phyloP scores from a whole-genome alignment of 2,888 invertebrate genomes.

The Leucoptera coffeella region DNA sequence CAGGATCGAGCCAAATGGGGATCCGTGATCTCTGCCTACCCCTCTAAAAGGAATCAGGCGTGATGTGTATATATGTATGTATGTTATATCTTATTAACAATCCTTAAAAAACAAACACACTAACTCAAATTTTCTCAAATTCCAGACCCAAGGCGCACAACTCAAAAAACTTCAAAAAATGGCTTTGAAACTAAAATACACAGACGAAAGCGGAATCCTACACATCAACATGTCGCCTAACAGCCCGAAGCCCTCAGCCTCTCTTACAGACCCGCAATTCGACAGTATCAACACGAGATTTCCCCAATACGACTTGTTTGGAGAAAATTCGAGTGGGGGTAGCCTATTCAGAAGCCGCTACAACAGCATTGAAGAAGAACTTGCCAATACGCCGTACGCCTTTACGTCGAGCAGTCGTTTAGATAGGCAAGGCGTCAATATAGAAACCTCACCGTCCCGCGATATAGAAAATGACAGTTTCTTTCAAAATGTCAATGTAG shows the following conservation, averaged over 20 bases:
- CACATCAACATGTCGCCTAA: conserved; percentile 41
- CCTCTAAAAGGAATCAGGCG: too few species aligned
- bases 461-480: conserved; percentile 33
- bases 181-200: conserved; percentile 40
- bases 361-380: conserved; percentile 44
- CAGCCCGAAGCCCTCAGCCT: conserved; percentile 13
- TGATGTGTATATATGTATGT: too few species aligned
- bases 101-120: too few species aligned
- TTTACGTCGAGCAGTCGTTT: conserved; percentile 23
- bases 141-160: too few species aligned
- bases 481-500: conserved; percentile 16
- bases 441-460: conserved; percentile 21
- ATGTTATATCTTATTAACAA: too few species aligned
- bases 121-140: too few species aligned
- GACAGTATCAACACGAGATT: conserved; percentile 39
- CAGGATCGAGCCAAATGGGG: too few species aligned
- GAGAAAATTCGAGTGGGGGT: conserved; percentile 11
- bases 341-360: conserved; percentile 42
- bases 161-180: too few species aligned
- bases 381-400: conserved; percentile 47
- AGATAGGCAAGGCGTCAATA: conserved; percentile 11
- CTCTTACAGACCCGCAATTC: conserved; percentile 24
- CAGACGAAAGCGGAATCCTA: conserved; percentile 39
- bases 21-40: too few species aligned
- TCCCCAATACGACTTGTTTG: conserved; percentile 34